Evolutionary conservation across 2,888 invertebrate species (phyloP).

Genomic region (Drosophila trichaetosa): DNA sequence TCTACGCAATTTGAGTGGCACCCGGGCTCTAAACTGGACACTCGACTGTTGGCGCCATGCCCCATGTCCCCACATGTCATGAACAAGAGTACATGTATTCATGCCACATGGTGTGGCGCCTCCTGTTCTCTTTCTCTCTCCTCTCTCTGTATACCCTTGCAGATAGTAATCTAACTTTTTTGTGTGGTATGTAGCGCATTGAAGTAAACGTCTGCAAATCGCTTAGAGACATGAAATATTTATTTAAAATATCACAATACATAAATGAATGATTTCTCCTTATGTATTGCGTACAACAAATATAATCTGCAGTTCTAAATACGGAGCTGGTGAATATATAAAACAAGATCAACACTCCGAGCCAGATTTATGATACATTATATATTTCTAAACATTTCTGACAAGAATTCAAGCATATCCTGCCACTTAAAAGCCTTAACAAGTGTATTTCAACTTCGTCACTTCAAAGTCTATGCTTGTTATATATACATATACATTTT

Average conservation of each 20-base stretch:
- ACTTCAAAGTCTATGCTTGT: not conserved
- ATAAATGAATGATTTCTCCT: too few relatives aligned
- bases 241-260: too few relatives aligned
- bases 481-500: slow-evolving; percentile 2
- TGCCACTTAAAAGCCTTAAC: not conserved
- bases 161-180: not conserved
- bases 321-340: not conserved
- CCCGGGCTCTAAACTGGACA: slow-evolving; percentile 31
- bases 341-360: not conserved
- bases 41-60: slow-evolving; percentile 49
- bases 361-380: not conserved
- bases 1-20: slow-evolving; percentile 44
- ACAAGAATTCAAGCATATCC: not conserved
- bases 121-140: not conserved
- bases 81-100: slow-evolving; percentile 23
- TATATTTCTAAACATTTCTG: not conserved
- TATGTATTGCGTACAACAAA: not conserved
- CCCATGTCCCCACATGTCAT: slow-evolving; percentile 41
- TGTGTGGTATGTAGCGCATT: not conserved
- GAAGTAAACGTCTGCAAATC: not conserved
- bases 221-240: too few relatives aligned
- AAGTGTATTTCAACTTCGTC: not conserved
- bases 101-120: slow-evolving; percentile 18
- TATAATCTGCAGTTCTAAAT: not conserved
- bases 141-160: not conserved